Conservation (phyloP, 92 coral and sea anemone species). For the Umimayanthus kanabou region DNA sequence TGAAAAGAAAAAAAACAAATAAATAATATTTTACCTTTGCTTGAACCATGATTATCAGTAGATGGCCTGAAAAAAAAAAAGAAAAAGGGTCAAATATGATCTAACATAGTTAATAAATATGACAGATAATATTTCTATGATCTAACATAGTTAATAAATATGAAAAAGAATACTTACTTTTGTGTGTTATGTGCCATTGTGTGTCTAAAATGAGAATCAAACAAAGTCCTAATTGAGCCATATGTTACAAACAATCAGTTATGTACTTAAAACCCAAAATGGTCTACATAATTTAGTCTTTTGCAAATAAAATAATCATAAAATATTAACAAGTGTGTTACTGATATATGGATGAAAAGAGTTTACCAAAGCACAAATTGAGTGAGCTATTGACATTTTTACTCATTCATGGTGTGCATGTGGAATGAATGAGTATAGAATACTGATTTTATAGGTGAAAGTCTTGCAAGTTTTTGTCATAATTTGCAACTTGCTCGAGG, state of each 20-base stretch:
- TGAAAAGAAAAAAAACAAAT: conserved; percentile 29
- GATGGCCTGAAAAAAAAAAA: conserved; percentile 15
- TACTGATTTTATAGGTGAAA: conserved; percentile 38
- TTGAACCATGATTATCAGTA: conserved; percentile 12
- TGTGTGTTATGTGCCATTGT: conserved; percentile 34
- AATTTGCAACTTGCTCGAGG: no score
- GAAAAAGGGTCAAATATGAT: conserved; percentile 20
- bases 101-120: conserved; percentile 8
- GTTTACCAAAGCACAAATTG: conserved; percentile 20
- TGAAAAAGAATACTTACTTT: conserved; percentile 18
- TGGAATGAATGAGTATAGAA: no score
- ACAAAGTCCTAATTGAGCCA: conserved; percentile 31
- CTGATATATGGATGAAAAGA: conserved; percentile 22
- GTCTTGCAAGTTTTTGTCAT: conserved; percentile 38
- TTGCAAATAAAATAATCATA: conserved; percentile 18
- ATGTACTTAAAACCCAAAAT: conserved; percentile 37
- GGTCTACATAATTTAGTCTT: conserved; percentile 19
- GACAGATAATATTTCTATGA: conserved; percentile 20
- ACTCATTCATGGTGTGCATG: no score
- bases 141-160: conserved; percentile 24
- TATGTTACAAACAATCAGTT: conserved; percentile 36
- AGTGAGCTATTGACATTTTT: conserved; percentile 31
- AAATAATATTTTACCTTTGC: conserved; percentile 28
- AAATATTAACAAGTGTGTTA: conserved; percentile 9
- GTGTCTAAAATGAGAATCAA: conserved; percentile 35